These are phyloP conservation scores for Forbesichthys agassizii DNA, from an alignment of 2,113 vertebrate genomes.

Conservation along the genomic window DNA sequence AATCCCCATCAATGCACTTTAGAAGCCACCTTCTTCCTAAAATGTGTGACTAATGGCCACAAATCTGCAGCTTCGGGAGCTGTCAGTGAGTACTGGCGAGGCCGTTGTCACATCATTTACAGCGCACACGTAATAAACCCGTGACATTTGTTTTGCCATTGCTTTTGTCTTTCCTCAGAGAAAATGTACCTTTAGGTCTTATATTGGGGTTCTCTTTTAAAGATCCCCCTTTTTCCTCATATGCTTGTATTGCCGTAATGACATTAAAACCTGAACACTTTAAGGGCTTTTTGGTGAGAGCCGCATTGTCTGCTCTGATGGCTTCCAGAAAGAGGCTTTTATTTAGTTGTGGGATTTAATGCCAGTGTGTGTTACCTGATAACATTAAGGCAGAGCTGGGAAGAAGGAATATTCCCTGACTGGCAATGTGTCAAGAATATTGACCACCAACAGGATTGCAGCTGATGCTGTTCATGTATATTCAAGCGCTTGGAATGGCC, in stretches of 20 bases:
- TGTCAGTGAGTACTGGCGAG: constrained; percentile 73
- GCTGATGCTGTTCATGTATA: constrained; percentile 72
- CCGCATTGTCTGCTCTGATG: constrained; percentile 75
- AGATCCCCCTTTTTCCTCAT: constrained; percentile 48
- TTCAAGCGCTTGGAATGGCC: constrained; percentile 66
- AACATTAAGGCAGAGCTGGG: constrained; percentile 76
- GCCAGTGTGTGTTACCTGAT: constrained; percentile 83
- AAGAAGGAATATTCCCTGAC: constrained; percentile 66
- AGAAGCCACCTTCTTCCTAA: constrained; percentile 82
- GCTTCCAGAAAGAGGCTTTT: constrained; percentile 79
- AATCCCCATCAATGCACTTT: constrained; percentile 81
- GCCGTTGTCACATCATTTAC: constrained; percentile 74
- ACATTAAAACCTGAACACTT: constrained; percentile 81
- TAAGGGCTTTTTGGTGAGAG: constrained; percentile 76
- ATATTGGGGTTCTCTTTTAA: constrained; percentile 72
- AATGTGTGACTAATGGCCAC: constrained; percentile 85
- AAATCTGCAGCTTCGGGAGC: constrained; percentile 80
- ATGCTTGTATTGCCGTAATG: constrained; percentile 74
- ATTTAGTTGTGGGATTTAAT: constrained; percentile 80
- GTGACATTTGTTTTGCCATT: constrained; percentile 66
- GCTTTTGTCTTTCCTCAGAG: constrained; percentile 69
- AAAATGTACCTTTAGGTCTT: constrained; percentile 79
- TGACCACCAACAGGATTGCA: constrained; percentile 79
- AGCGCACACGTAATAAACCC: constrained; percentile 72
- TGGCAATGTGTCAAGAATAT: constrained; percentile 77